Evolutionary conservation across 2,113 vertebrate genomes (phyloP), one percentile per base, ranked within the genome.

Genomic region (Lepus europaeus): DNA sequence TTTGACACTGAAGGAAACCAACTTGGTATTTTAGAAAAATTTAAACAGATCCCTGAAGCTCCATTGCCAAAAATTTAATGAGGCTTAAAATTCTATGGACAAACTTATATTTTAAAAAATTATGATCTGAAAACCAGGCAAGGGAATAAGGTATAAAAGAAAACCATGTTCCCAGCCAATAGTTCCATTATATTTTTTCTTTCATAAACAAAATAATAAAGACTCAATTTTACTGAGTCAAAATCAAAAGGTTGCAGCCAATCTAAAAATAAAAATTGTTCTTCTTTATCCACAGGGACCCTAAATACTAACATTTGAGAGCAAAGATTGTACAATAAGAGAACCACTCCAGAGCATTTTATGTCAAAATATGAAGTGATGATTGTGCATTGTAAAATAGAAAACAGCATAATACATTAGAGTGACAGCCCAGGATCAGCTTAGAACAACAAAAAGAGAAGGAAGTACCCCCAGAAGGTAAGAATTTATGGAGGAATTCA

Each of bases 61-160:
- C 73, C 51, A 89, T 31, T 91, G 51, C 76, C 95, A 94, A 90
- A 96, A 96, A 91, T 81, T 29, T 94, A 93, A 93, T 53, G 53
- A 93, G 53, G 31, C 64, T 89, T 95, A 94, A 79, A 93, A 89
- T 83, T 90, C 45, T 69, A 87, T 29, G 53, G 49, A 93, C 39
- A 94, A 76, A 87, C 79, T 89, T 91, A 79, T 69, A 70, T 92
- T 90, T 19, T 59, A 59, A 83, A 92, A 95, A 95, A 92, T 77
- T 90, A 79, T 89, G 9, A 95, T 92, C 19, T 90, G n/a, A 74
- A 77, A 89, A 94, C 39, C 59, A 95, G 74, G 69, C 17, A 76
- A 89, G 14, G 70, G 56, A 63, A 9, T 66, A 79, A 13, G 22
- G 10, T 45, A 9, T 73, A 93, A 91, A 92, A 86, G 36, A 95